A percentile compares a stretch with the other conserved stretches of the same genome.
These are phyloP conservation scores for Drosophila austrosaltans DNA, from an alignment of 2,888 invertebrate genomes.

Conservation along the genomic window DNA sequence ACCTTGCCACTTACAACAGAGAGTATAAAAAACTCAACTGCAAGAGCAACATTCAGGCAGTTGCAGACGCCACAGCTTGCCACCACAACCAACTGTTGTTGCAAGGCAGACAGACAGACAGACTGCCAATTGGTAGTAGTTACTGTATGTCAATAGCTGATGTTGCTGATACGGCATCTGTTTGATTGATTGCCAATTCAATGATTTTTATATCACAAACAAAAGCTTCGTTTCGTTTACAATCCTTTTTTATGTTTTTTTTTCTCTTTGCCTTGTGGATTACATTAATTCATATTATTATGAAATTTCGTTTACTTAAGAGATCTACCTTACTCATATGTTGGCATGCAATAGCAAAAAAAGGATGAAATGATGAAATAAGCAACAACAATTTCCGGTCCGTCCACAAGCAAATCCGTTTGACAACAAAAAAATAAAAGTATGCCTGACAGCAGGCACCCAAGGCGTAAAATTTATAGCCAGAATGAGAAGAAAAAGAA, in stretches of 20 bases:
- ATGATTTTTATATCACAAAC: slow-evolving; percentile 60
- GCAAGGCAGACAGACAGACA: slow-evolving; percentile 21
- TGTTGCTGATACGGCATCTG: slow-evolving; percentile 70
- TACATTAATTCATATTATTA: slow-evolving; percentile 7
- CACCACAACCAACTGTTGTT: slow-evolving; percentile 51
- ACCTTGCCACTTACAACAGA: slow-evolving; percentile 41
- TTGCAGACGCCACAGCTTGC: slow-evolving; percentile 77
- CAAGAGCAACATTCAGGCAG: slow-evolving; percentile 64
- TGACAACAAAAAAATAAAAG: slow-evolving; percentile 68
- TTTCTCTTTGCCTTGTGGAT: neutral
- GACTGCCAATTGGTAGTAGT: slow-evolving; percentile 61
- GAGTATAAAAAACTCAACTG: too few species aligned
- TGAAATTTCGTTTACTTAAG: slow-evolving; percentile 29
- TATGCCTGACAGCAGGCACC: slow-evolving; percentile 69
- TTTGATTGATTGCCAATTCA: slow-evolving; percentile 82
- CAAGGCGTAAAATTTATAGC: slow-evolving; percentile 71
- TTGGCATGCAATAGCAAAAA: slow-evolving; percentile 23
- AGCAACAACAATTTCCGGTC: slow-evolving; percentile 70
- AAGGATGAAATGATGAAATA: neutral
- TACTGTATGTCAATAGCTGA: slow-evolving; percentile 66
- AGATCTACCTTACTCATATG: slow-evolving; percentile 27
- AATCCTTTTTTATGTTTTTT: slow-evolving; percentile 22
- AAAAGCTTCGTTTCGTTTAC: slow-evolving; percentile 49
- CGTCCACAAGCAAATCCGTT: slow-evolving; percentile 59
- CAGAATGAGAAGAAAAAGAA: slow-evolving; percentile 28